A percentile compares a stretch with the other conserved stretches of the same genome.
phyloP scores from a whole-genome alignment of 1,140 invertebrate species.

The Megalonaias nervosa region DNA sequence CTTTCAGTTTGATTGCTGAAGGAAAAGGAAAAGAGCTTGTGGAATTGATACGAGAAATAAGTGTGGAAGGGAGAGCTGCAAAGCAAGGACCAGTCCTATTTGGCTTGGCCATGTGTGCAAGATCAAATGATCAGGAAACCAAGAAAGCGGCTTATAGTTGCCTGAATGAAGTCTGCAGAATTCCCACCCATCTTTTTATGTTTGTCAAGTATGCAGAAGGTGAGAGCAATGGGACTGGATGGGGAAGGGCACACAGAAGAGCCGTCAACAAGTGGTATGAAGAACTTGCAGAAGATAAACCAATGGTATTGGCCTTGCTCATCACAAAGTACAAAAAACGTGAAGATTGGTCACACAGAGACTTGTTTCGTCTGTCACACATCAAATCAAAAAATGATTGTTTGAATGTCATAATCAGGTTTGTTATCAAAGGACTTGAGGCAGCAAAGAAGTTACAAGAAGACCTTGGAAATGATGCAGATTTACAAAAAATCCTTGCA shows the following conservation, averaged over 20 bases:
- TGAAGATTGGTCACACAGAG: constrained; percentile 80
- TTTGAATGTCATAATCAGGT: constrained; percentile 44
- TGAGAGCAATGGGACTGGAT: constrained; percentile 66
- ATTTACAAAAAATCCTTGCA: constrained; percentile 72
- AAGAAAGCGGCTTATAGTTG: constrained; percentile 52
- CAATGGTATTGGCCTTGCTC: constrained; percentile 76
- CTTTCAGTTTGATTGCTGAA: constrained; percentile 55
- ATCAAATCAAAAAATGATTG: constrained; percentile 67
- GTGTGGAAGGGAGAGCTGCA: constrained; percentile 63
- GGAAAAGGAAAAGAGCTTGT: constrained; percentile 64
- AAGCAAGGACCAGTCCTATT: constrained; percentile 64
- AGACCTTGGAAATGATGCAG: background rate
- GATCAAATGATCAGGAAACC: constrained; percentile 49
- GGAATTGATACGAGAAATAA: constrained; percentile 58
- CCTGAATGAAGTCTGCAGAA: constrained; percentile 64
- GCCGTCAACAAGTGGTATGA: constrained; percentile 77
- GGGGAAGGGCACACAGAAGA: constrained; percentile 78
- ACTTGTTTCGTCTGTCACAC: constrained; percentile 79
- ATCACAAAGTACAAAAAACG: constrained; percentile 77
- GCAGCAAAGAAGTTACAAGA: constrained; percentile 65
- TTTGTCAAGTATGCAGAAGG: constrained; percentile 64
- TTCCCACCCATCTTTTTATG: constrained; percentile 70
- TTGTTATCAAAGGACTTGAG: constrained; percentile 64
- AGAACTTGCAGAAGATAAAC: constrained; percentile 68
- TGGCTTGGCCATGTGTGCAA: constrained; percentile 67